Evolutionary conservation across 2,888 invertebrate species (phyloP).

Genomic region (Apotomis betuletana): DNA sequence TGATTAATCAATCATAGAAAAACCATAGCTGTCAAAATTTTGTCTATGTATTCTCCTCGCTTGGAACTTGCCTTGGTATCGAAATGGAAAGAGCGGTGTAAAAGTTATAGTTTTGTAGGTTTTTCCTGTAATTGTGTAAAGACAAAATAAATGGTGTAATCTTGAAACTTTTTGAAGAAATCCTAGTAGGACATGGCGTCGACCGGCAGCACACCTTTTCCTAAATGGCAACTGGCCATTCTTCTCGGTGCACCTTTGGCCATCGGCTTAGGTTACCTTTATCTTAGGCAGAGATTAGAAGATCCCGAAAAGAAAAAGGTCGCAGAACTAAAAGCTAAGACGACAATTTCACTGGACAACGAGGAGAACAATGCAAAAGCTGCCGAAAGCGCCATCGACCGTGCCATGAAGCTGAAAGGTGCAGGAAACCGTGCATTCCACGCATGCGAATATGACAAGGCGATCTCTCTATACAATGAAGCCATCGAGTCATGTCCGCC

Average conservation of each 20-base stretch:
- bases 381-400: constrained; percentile 85
- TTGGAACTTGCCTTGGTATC: constrained; percentile 50
- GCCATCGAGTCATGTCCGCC: constrained; percentile 95
- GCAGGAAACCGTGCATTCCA: constrained; percentile 95
- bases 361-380: constrained; percentile 76
- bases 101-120: constrained; percentile 61
- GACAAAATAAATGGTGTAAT: constrained; percentile 71
- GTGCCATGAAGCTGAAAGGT: constrained; percentile 91
- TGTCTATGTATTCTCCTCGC: constrained; percentile 58
- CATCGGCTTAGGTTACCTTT: constrained; percentile 91
- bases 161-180: constrained; percentile 57
- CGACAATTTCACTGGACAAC: constrained; percentile 85
- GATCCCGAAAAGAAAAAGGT: constrained; percentile 81
- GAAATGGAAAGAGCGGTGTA: constrained; percentile 46
- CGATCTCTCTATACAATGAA: constrained; percentile 93
- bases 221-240: constrained; percentile 94
- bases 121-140: constrained; percentile 54
- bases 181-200: constrained; percentile 69
- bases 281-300: constrained; percentile 85
- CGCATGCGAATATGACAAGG: constrained; percentile 94
- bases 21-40: constrained; percentile 51
- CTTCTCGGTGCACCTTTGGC: constrained; percentile 93
- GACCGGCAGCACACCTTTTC: constrained; percentile 84
- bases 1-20: constrained; percentile 46
- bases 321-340: constrained; percentile 79